Evolutionary conservation across 23 tunicate species (phyloP), one percentile per base, ranked within the genome.

Genomic region (Trididemnum clinides): DNA sequence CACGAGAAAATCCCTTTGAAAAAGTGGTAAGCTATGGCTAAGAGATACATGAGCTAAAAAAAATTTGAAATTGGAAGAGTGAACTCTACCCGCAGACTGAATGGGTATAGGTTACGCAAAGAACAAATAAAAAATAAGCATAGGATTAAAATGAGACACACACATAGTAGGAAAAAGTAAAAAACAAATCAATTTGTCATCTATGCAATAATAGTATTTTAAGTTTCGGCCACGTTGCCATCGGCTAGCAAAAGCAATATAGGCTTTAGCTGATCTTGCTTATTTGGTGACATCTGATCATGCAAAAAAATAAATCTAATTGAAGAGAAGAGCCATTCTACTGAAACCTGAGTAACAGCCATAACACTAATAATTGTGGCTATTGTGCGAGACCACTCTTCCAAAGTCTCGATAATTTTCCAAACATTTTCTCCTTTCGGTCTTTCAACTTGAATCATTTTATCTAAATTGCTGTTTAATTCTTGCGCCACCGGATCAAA

Each of bases 331-430:
- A 64, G 29, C 29, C 71, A 21, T 26, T 64, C 71, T 26, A 64
- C 71, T 23, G 71, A 64, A 23, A 64, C 71, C 29, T 64, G 71
- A 26, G 71, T 64, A 64, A 64, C 71, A 22, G 71, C 20, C 71
- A 64, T 64, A 26, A 21, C 71, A 64, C 71, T 64, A 10, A 64
- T 6, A 26, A 64, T 64, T 64, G 12, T 23, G 28, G 71, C 71
- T 44, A 15, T 44, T 44, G 54, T 44, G 10, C 54, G 54, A 44
- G 15, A 15, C 15, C 12, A 15, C 54, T 44, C 54, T 44, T 44
- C 54, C 54, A 44, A 44, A 44, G 12, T 44, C 15, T 10, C 54
- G 15, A 44, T 44, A 44, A 44, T 44, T 44, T 44, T 44, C 54
- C 54, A 44, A 44, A 44, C 54, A 44, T 44, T 44, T 44, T 44